Base-by-base conservation (phyloP, 2,797 vertebrate species). In the Channallabes apus region DNA sequence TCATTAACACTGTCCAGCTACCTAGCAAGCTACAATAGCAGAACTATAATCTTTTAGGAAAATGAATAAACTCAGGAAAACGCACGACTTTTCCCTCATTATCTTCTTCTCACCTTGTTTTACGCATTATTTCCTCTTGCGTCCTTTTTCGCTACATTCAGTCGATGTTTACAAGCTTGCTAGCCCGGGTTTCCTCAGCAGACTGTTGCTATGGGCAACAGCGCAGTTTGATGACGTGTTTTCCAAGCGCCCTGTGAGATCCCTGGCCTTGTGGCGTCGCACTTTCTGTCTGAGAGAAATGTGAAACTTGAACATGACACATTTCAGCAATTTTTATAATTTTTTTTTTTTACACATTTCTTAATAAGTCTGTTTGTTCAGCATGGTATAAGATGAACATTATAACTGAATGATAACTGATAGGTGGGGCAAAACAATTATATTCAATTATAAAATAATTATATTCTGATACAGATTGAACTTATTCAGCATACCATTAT, bases 61-160 rank as follows among this genome's bases (percentile, higher is more conserved):
- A 72, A 27, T 41, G 6, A 20, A 4, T 17, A 69, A 41, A 22
- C 3, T 46, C 41, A 12, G 3, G 15, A 6, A n/a, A 6, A 1
- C 5, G 8, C 20, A 71, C 20, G 1, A 64, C 20, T 3, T 2
- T 32, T 4, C 9, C 11, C 32, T 2, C 46, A 11, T 46, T 59
- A 22, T 20, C 54, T 8, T 14, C 3, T 58, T 17, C 86, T 90
- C 84, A 95, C 95, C 88, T 94, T 88, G 92, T 88, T 91, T 94
- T 95, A 18, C 92, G 88, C 95, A 96, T 95, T 4, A 8, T 62
- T 46, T 0, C 6, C 9, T 27, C 18, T 41, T 6, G 56, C 78
- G 86, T 1, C 5, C 41, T 61, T 77, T 59, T 11, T 18, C 11
- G 2, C 38, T 12, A 1, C 20, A 46, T 11, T 80, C 38, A 46